Evolutionary conservation across 2,888 invertebrate species (phyloP).

Genomic region (Hirtodrosophila histrioides): DNA sequence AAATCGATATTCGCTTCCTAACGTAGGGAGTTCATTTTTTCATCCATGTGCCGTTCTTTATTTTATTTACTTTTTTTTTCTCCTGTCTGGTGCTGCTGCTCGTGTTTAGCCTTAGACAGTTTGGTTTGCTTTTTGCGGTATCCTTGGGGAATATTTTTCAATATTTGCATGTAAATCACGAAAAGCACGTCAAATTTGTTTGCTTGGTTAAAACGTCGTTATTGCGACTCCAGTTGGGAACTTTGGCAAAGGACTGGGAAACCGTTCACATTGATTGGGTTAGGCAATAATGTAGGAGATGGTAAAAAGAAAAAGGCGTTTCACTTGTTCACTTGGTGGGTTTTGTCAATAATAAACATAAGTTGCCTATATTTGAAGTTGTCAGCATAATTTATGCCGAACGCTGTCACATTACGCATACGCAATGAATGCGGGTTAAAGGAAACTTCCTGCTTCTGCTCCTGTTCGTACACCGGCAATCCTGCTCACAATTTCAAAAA

Average conservation of each 20-base stretch:
- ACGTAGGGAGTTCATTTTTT: constrained; percentile 50
- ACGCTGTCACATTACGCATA: constrained; percentile 58
- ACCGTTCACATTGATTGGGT: constrained; percentile 71
- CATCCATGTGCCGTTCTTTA: constrained; percentile 2
- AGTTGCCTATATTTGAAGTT: constrained; percentile 69
- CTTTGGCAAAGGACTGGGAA: constrained; percentile 20
- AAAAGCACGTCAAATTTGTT: constrained; percentile 82
- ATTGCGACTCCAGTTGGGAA: constrained; percentile 59
- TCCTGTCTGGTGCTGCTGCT: constrained; percentile 13
- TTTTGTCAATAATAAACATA: constrained; percentile 76
- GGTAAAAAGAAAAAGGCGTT: constrained; percentile 7
- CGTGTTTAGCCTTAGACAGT: constrained; percentile 52
- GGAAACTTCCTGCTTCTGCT: too few relatives aligned
- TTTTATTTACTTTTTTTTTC: constrained; percentile 21
- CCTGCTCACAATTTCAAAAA: too few relatives aligned
- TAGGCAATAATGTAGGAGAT: constrained; percentile 62
- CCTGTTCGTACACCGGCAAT: too few relatives aligned
- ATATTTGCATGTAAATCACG: constrained; percentile 83
- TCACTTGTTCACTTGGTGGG: constrained; percentile 37
- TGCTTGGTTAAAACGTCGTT: constrained; percentile 79
- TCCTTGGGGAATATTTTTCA: constrained; percentile 78
- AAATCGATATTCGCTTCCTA: constrained; percentile 73
- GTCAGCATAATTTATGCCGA: constrained; percentile 59
- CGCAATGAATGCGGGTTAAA: constrained; percentile 31
- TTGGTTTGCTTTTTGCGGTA: constrained; percentile 75